A percentile compares a stretch with the other conserved stretches of the same genome.
Evolutionary conservation across 2,888 invertebrate genomes (phyloP).

Genomic region (Glaucopsyche alexis): DNA sequence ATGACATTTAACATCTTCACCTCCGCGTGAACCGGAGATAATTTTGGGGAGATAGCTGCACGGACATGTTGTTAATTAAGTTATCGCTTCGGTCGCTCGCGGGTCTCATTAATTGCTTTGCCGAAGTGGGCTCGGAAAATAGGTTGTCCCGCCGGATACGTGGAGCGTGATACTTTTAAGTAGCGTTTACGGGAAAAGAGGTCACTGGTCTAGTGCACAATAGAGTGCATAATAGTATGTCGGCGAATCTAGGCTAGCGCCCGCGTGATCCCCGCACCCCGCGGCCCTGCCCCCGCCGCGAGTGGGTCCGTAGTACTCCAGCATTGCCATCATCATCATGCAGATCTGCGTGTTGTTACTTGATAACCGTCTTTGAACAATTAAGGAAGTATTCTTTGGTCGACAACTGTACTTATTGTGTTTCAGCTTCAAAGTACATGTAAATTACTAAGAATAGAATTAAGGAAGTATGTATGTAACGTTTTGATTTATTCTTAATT

Average conservation of each 20-base stretch:
- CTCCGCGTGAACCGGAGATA: background rate
- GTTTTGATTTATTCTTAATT: too few species aligned
- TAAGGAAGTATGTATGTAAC: too few species aligned
- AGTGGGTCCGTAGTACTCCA: constrained; percentile 41
- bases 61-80: background rate
- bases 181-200: constrained; percentile 53
- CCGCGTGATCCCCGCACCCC: constrained; percentile 35
- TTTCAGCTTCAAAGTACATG: too few species aligned
- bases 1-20: background rate
- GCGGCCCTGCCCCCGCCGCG: background rate
- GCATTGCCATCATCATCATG: constrained; percentile 56
- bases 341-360: background rate
- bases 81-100: background rate
- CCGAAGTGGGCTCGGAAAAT: background rate
- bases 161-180: constrained; percentile 26
- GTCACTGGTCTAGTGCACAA: constrained; percentile 63
- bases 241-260: constrained; percentile 39
- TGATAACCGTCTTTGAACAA: too few species aligned
- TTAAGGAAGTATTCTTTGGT: too few species aligned
- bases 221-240: constrained; percentile 50
- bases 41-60: background rate
- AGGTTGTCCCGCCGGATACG: background rate
- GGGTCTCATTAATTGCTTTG: background rate
- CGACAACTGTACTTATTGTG: too few species aligned
- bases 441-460: too few species aligned